Evolutionary conservation across 2,113 vertebrate species (phyloP), one percentile per base, ranked within the genome.

Genomic region (Oenanthe melanoleuca): DNA sequence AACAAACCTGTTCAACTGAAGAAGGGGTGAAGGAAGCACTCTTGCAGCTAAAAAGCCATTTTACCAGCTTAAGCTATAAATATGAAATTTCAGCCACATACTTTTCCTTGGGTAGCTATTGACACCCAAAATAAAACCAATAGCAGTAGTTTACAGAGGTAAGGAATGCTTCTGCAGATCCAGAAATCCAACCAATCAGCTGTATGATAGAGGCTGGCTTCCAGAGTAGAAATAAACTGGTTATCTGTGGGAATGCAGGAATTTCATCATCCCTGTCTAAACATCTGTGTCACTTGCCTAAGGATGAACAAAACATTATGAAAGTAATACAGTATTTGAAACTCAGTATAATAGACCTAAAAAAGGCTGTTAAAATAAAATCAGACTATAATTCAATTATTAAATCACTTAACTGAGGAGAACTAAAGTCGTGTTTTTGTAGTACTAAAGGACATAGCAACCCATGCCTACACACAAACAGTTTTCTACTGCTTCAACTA

Each of bases 281-380:
- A 67, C 14, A 92, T 24, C 18, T 45, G n/a, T 64, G 75, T 80
- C 40, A 59, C 13, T 56, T 67, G 29, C 52, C 37, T 67, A 80
- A 73, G 40, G 47, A 80, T 60, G 47, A 93, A 84, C 28, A 86
- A 44, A 80, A 45, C 31, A 57, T 37, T 78, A 59, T 47, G 24
- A 55, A 93, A 94, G 52, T 19, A 67, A 66, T 9, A 44, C 4
- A 24, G 44, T 49, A 71, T 29, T 60, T 81, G 37, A 86, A 93
- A 49, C 13, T 34, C 19, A 53, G 14, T 47, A 37, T 9, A 82
- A 74, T 8, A 90, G 14, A 28, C 20, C 9, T 52, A 34, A 81
- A 55, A 86, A 92, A 59, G 23, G 18, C 23, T 66, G 74, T 10
- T 88, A 84, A 81, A 80, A 64, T 65, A 57, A 88, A 77, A 69